Percentiles rank a stretch among this genome's conserved stretches.
phyloP scores from a whole-genome alignment of 2,113 vertebrate species.

The Epinephelus cyanopodus region DNA sequence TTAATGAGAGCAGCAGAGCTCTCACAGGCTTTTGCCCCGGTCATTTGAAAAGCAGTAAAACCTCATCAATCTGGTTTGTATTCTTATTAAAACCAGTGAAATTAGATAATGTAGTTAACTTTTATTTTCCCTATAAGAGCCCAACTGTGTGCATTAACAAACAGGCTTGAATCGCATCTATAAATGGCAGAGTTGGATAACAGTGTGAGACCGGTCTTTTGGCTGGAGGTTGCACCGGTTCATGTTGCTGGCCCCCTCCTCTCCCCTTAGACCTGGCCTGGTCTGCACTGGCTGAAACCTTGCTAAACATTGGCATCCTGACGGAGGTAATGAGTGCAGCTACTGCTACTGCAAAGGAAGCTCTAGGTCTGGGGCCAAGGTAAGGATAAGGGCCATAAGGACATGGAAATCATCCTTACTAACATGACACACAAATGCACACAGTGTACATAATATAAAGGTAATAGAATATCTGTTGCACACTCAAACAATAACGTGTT shows the following conservation, averaged over 20 bases:
- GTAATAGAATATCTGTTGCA: background rate
- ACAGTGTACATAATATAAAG: background rate
- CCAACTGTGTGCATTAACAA: constrained; percentile 59
- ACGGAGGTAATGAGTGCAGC: constrained; percentile 44
- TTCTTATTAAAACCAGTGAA: constrained; percentile 8
- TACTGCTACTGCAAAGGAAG: constrained; percentile 39
- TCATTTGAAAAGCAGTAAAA: constrained; percentile 36
- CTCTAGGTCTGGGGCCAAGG: constrained; percentile 6
- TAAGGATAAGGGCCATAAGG: background rate
- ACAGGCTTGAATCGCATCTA: constrained; percentile 70
- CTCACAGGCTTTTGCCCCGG: background rate
- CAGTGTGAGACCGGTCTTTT: constrained; percentile 80
- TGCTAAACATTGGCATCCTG: constrained; percentile 65
- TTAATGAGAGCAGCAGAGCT: constrained; percentile 15
- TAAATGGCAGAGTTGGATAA: constrained; percentile 82
- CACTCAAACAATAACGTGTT: background rate
- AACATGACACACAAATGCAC: background rate
- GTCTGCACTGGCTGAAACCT: constrained; percentile 27
- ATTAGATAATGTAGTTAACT: constrained; percentile 38
- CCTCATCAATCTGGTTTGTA: background rate
- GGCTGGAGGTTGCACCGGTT: constrained; percentile 73
- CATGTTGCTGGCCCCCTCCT: constrained; percentile 67
- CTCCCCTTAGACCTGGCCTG: constrained; percentile 49
- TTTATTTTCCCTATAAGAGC: constrained; percentile 53
- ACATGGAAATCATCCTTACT: constrained; percentile 3